A percentile compares a stretch with the other conserved stretches of the same genome.
These are phyloP conservation scores for Heteromormyrus szaboi DNA, from an alignment of 2,797 vertebrate species.

Conservation along the genomic window DNA sequence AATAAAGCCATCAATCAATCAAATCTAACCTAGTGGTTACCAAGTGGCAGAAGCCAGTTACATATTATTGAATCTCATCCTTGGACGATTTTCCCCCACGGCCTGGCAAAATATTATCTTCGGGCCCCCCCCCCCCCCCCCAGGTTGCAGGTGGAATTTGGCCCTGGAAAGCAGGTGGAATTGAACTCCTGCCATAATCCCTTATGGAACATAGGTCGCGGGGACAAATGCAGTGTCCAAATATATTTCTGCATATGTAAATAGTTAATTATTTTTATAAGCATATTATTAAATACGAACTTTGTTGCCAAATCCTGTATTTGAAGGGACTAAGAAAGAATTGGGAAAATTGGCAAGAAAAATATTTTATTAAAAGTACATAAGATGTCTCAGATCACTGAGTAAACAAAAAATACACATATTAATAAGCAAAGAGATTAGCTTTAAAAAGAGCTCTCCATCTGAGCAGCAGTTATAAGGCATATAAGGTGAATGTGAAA, in stretches of 20 bases:
- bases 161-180: not conserved
- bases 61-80: not conserved
- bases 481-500: not conserved
- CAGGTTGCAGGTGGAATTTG: not conserved
- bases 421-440: not conserved
- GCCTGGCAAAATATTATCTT: not conserved
- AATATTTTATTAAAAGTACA: conserved; percentile 21
- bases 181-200: not conserved
- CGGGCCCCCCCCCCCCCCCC: not conserved
- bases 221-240: not conserved
- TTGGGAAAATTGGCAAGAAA: not conserved
- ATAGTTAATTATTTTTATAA: not conserved
- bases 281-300: not conserved
- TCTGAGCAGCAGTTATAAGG: conserved; percentile 21
- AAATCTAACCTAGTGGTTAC: not conserved
- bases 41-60: not conserved
- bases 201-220: not conserved
- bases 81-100: not conserved
- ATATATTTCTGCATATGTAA: not conserved
- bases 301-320: not conserved
- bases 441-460: not conserved
- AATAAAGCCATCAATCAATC: not conserved
- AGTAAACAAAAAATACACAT: not conserved
- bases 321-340: not conserved
- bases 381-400: not conserved